These are phyloP conservation scores for Stenoptilia bipunctidactyla DNA, from an alignment of 2,888 invertebrate species.

Conservation along the genomic window DNA sequence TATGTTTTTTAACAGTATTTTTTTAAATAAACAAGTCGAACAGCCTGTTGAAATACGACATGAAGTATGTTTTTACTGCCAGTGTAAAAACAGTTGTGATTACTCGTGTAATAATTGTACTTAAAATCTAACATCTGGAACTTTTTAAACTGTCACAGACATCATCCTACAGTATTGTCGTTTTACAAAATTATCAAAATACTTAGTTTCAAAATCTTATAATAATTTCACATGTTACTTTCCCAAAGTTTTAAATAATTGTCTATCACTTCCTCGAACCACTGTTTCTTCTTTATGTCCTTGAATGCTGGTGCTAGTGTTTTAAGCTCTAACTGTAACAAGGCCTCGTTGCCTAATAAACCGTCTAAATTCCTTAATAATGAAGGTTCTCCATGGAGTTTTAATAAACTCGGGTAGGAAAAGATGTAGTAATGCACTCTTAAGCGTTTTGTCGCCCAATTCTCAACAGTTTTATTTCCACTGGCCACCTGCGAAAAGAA, in stretches of 20 bases:
- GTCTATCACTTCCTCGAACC: conserved; percentile 91
- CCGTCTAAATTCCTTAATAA: conserved; percentile 78
- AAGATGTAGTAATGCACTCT: conserved; percentile 84
- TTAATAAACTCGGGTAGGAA: conserved; percentile 83
- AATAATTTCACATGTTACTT: conserved; percentile 79
- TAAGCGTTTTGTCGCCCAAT: conserved; percentile 80
- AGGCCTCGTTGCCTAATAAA: conserved; percentile 84
- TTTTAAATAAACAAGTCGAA: too few species aligned
- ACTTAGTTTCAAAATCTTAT: too few species aligned
- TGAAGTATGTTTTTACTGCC: too few species aligned
- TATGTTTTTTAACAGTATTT: too few species aligned
- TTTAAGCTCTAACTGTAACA: conserved; percentile 84
- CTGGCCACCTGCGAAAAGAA: conserved; percentile 72
- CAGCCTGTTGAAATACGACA: too few species aligned
- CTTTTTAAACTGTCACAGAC: neutral
- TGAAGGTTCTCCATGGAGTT: conserved; percentile 83
- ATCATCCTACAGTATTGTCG: too few species aligned
- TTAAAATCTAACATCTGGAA: conserved; percentile 5
- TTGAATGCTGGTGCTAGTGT: conserved; percentile 84
- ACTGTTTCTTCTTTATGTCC: conserved; percentile 79
- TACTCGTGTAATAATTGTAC: conserved; percentile 4
- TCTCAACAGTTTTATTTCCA: conserved; percentile 82
- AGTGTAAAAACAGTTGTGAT: too few species aligned
- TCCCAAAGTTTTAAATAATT: conserved; percentile 93
- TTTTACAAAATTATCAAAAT: too few species aligned